Conservation (phyloP, 64 coral and sea anemone genomes). For the Montipora foliosa region DNA sequence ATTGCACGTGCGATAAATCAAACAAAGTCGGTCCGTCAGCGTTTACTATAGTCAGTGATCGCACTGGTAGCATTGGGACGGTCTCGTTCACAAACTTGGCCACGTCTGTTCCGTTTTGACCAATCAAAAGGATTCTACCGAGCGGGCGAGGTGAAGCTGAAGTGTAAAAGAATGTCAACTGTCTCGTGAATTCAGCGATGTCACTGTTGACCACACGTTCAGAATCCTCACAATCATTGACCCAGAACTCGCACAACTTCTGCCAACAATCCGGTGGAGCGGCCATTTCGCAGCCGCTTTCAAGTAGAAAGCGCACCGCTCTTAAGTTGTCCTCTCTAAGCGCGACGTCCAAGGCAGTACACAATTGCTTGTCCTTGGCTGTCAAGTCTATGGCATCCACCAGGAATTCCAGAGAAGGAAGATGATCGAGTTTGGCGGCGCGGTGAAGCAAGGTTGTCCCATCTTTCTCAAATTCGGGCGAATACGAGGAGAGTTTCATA, state of each 20-base stretch:
- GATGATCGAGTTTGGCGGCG: constrained; percentile 75
- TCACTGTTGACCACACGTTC: constrained; percentile 70
- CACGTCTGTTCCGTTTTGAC: constrained; percentile 87
- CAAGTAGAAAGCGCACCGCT: constrained; percentile 66
- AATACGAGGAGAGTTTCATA: constrained; percentile 71
- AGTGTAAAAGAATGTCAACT: constrained; percentile 75
- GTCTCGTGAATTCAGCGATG: constrained; percentile 67
- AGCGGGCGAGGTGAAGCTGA: constrained; percentile 50
- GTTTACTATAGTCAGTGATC: constrained; percentile 71
- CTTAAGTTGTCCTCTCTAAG: constrained; percentile 54
- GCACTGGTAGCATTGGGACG: constrained; percentile 68
- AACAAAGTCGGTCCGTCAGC: constrained; percentile 57
- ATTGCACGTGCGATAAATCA: constrained; percentile 74
- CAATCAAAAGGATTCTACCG: constrained; percentile 81
- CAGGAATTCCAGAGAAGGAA: constrained; percentile 74
- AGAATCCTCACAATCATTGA: constrained; percentile 59
- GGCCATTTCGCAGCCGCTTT: constrained; percentile 69
- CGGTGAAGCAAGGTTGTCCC: constrained; percentile 82
- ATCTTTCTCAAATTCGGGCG: constrained; percentile 67
- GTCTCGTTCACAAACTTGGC: constrained; percentile 81
- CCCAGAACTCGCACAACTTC: constrained; percentile 87
- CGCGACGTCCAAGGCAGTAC: constrained; percentile 69
- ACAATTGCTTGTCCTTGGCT: constrained; percentile 63
- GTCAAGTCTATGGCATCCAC: constrained; percentile 79
- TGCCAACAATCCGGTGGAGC: constrained; percentile 67